Evolutionary conservation across 2,797 vertebrate species (phyloP), one percentile per base, ranked within the genome.

Genomic region (Anguilla pacifica): DNA sequence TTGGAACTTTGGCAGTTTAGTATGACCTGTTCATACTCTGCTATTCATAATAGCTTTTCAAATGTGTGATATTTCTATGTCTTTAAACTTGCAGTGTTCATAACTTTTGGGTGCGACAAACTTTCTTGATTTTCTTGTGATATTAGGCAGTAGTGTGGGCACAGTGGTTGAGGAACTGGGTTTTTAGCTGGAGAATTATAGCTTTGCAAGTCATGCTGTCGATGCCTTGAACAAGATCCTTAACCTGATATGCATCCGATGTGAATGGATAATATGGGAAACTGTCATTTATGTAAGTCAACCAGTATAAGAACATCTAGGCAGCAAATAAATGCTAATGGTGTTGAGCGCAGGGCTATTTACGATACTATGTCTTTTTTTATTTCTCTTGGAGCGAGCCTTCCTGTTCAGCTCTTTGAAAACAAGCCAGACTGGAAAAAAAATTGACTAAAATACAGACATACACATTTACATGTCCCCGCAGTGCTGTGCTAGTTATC

Each of bases 341-440:
- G 31, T 74, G 74, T 59, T 22, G 28, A 72, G 74, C 28, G 70
- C 70, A 19, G 35, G 39, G 74, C 35, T 77, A 77, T 77, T 77
- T 77, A 39, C 39, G 31, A 77, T 17, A 19, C 19, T 35, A 19
- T 4, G 35, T 43, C 35, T 77, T 4, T 77, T 31, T 39, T 43
- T 39, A 39, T 17, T 43, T n/a, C 35, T 22, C 19, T 77, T 77
- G 35, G 35, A 19, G 31, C 43, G 74, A 43, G 17, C 39, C 31
- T 77, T 77, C 35, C 74, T 43, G 39, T 43, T 77, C 74, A 77
- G 74, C 39, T 77, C 74, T 77, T 35, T 77, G 39, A 59, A 43
- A 39, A 77, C 31, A 17, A 74, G 25, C 28, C 67, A 72, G 70
- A 74, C 70, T 13, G 70, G 70, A 17, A 13, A 74, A 10, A 46